These are phyloP conservation scores for Danaus melanippus DNA, from an alignment of 1,140 invertebrate genomes.

Conservation along the genomic window DNA sequence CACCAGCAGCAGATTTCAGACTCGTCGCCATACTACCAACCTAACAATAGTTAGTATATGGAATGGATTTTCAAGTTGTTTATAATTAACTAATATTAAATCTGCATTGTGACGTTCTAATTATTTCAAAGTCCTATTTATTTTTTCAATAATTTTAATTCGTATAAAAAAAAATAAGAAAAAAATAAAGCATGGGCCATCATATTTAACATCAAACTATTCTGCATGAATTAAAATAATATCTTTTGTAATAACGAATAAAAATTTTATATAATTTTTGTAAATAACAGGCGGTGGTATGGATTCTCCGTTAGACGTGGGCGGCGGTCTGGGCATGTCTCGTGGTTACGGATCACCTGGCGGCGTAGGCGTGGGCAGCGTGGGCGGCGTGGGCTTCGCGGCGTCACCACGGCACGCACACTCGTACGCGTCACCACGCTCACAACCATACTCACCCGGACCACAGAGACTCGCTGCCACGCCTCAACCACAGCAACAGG, in stretches of 20 bases:
- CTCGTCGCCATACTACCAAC: conserved; percentile 41
- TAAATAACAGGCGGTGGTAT: conserved; percentile 27
- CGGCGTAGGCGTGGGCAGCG: conserved; percentile 1
- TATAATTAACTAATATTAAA: no score
- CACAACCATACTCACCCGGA: conserved; percentile 46
- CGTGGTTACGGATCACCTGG: conserved; percentile 38
- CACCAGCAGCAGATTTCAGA: conserved; percentile 31
- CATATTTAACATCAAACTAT: no score
- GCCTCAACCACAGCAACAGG: conserved; percentile 45
- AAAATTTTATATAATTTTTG: neutral
- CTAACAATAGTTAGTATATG: conserved; percentile 25
- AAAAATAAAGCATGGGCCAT: no score
- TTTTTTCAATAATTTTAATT: no score
- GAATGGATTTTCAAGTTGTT: no score
- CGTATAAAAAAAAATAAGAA: no score
- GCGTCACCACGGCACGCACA: conserved; percentile 40
- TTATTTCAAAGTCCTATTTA: no score
- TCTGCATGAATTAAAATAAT: no score
- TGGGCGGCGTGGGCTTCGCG: conserved; percentile 23
- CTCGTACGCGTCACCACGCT: conserved; percentile 45
- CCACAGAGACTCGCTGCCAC: conserved; percentile 39
- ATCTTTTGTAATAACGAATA: no score
- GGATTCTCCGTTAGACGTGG: conserved; percentile 43
- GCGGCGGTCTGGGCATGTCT: conserved; percentile 26
- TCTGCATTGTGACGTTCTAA: no score